Evolutionary conservation across 2,113 vertebrate genomes (phyloP).

Genomic region (Xenotilapia leptura): DNA sequence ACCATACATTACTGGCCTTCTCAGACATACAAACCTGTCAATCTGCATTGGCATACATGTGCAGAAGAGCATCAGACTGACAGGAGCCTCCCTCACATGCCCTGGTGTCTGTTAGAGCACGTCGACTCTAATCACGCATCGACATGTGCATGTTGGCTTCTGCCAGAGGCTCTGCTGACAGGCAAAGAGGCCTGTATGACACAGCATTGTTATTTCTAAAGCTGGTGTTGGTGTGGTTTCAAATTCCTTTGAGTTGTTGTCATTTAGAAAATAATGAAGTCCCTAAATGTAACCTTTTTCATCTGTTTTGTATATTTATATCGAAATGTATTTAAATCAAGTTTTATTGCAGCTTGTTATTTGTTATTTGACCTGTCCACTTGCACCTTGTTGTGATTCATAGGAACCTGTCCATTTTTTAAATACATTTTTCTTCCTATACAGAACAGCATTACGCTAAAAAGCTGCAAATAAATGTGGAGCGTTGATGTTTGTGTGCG

Average conservation of each 20-base stretch:
- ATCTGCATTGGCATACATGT: slow-evolving; percentile 45
- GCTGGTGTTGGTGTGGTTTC: not conserved
- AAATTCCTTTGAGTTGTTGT: not conserved
- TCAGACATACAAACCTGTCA: slow-evolving; percentile 57
- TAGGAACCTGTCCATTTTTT: not conserved
- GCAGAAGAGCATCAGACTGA: slow-evolving; percentile 75
- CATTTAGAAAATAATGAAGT: not conserved
- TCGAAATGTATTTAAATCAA: not conserved
- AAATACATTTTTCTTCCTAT: not conserved
- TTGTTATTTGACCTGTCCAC: not conserved
- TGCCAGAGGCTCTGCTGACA: not conserved
- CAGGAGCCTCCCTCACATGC: slow-evolving; percentile 55
- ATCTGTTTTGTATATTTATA: not conserved
- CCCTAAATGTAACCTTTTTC: not conserved
- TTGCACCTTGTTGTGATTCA: not conserved
- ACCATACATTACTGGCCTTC: slow-evolving; percentile 24
- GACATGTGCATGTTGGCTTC: slow-evolving; percentile 27
- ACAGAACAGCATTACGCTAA: not conserved
- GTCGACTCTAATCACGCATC: slow-evolving; percentile 69
- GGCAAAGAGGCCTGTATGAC: slow-evolving; percentile 17
- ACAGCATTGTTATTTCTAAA: not conserved
- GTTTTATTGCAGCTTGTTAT: not conserved
- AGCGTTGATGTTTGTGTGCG: not conserved
- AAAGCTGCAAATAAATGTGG: not conserved
- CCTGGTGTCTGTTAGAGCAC: slow-evolving; percentile 43